A percentile compares a stretch with the other conserved stretches of the same genome.
Conservation (phyloP, 1,140 invertebrate genomes). For the Capitella teleta region DNA sequence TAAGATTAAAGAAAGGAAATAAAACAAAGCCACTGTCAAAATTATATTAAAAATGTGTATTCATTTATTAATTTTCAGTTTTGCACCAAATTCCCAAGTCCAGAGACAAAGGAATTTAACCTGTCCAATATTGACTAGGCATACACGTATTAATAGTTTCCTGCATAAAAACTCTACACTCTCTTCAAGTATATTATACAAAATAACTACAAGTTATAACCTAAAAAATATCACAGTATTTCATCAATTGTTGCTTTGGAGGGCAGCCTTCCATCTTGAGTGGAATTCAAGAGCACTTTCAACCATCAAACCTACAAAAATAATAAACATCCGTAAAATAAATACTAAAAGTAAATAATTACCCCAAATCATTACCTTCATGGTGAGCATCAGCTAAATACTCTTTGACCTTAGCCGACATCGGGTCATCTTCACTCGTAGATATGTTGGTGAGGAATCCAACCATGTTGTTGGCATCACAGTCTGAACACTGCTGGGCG, state of each 20-base stretch:
- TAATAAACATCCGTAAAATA: background rate
- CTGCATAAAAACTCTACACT: too few relatives aligned
- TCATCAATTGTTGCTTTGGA: slow-evolving; percentile 50
- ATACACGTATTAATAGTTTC: too few relatives aligned
- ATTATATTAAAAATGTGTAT: too few relatives aligned
- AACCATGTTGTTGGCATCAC: slow-evolving; percentile 5
- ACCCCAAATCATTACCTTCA: slow-evolving; percentile 8
- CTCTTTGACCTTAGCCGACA: slow-evolving; percentile 8
- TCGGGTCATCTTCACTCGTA: background rate
- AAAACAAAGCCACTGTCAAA: too few relatives aligned
- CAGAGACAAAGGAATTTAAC: too few relatives aligned
- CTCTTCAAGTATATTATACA: too few relatives aligned
- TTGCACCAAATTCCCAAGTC: too few relatives aligned
- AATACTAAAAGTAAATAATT: background rate
- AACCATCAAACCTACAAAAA: slow-evolving; percentile 49
- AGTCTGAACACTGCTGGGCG: slow-evolving; percentile 43
- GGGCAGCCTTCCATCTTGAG: slow-evolving; percentile 48
- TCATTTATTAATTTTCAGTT: too few relatives aligned
- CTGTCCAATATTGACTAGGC: too few relatives aligned
- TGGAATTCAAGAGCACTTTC: slow-evolving; percentile 56
- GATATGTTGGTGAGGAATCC: slow-evolving; percentile 10
- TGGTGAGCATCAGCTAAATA: slow-evolving; percentile 1
- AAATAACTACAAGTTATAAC: too few relatives aligned
- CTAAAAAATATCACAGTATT: too few relatives aligned
- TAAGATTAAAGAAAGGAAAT: too few relatives aligned